Evolutionary conservation across 1,140 invertebrate species (phyloP).

Genomic region (Zophobas morio): DNA sequence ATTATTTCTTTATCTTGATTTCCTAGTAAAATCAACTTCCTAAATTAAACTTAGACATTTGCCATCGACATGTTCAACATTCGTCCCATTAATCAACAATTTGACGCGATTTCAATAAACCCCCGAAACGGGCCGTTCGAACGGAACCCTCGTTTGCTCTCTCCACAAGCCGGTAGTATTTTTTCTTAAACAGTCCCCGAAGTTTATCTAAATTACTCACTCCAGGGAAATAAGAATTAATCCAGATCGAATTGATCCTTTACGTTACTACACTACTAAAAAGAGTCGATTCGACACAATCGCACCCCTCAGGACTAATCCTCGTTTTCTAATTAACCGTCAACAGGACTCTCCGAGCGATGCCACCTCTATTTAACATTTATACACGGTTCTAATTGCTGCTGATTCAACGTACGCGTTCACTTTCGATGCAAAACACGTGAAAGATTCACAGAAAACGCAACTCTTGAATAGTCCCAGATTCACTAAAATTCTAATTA

Average conservation of each 20-base stretch:
- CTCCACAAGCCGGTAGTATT: slow-evolving; percentile 1
- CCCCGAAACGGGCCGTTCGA: background rate
- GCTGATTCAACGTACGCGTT: no score
- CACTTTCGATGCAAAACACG: no score
- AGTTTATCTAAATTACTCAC: slow-evolving; percentile 17
- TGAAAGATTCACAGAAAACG: no score
- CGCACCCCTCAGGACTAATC: slow-evolving; percentile 7
- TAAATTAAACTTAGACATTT: slow-evolving; percentile 37
- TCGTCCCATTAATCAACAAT: slow-evolving; percentile 32
- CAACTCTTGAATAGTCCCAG: no score
- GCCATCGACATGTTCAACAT: slow-evolving; percentile 28
- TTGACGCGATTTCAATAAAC: slow-evolving; percentile 15
- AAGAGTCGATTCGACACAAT: slow-evolving; percentile 4
- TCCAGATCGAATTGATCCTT: slow-evolving; percentile 8
- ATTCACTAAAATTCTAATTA: no score
- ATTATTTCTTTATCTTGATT: slow-evolving; percentile 46
- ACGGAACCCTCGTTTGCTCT: slow-evolving; percentile 1
- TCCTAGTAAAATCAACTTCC: slow-evolving; percentile 36
- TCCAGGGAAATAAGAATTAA: slow-evolving; percentile 16
- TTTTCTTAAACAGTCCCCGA: slow-evolving; percentile 4
- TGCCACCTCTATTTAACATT: no score
- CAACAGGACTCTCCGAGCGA: no score
- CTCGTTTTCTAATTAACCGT: background rate
- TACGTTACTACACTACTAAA: slow-evolving; percentile 8
- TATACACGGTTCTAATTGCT: no score